phyloP scores from a whole-genome alignment of 2,888 invertebrate species.

The Tupiocoris notatus region DNA sequence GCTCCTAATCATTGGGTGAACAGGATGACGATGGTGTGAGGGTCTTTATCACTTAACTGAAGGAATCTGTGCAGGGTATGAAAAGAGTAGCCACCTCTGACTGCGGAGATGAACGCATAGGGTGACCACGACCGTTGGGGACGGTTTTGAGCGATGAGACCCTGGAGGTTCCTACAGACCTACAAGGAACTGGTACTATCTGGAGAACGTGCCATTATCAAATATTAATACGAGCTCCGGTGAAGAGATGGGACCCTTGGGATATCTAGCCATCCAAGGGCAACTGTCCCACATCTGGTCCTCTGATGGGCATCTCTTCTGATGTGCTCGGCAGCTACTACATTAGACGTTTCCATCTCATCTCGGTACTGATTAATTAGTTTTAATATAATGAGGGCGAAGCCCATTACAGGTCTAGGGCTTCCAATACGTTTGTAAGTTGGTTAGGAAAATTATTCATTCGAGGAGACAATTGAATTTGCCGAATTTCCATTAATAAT shows the following conservation, averaged over 20 bases:
- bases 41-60: conserved; percentile 35
- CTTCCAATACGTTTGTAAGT: too few relatives aligned
- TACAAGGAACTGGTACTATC: not conserved
- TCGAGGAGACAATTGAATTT: too few relatives aligned
- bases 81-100: too few relatives aligned
- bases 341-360: not conserved
- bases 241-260: not conserved
- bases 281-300: conserved; percentile 39
- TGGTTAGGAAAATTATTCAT: too few relatives aligned
- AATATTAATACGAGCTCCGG: conserved; percentile 24
- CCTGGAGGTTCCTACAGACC: conserved; percentile 6
- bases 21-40: not conserved
- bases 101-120: not conserved
- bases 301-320: not conserved
- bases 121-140: not conserved
- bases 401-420: too few relatives aligned
- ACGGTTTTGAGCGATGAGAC: conserved; percentile 28
- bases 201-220: conserved; percentile 24
- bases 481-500: too few relatives aligned
- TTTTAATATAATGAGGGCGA: too few relatives aligned
- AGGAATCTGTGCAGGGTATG: conserved; percentile 5
- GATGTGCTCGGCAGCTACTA: not conserved
- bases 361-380: not conserved
- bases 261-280: not conserved
- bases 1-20: not conserved